Base-by-base conservation (phyloP, 2,113 vertebrate genomes). In the Odobenus rosmarus region DNA sequence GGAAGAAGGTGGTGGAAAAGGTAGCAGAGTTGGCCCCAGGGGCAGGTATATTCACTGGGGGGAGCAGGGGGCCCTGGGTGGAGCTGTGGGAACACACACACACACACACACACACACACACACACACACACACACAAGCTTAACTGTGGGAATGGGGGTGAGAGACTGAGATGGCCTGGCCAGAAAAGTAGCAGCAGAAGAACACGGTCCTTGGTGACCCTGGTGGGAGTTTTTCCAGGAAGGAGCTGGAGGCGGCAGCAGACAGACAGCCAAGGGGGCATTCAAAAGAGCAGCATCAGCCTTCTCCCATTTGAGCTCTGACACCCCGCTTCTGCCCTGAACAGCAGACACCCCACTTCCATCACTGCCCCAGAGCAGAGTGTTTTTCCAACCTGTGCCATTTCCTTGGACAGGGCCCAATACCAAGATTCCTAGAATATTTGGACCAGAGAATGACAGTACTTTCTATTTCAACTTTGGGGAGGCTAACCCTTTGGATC, bases 41-140 rank as follows among this genome's bases (percentile, higher is more conserved):
- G 28, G 4, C 55, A 51, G 61, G 8, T 9, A 9, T 15, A 21
- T 39, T 42, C 77, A 46, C 14, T 0, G 18, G 14, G 1, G 1
- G 28, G 28, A 11, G 21, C 3, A 4, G 64, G 19, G 55, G 24
- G 33, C 42, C 55, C 42, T 51, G 33, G 55, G 16, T 0, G 0
- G 55, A 55, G 31, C 28, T 4, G 28, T 7, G 39, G 82, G 26
- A 42, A 33, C 53, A 9, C 0, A 28, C 36, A 57, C 11, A 7
- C 1, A 33, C 3, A 0, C 62, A 57, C 36, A 10, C 1, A 10
- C 39, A 36, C 24, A 23, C 53, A 5, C 0, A 28, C 36, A 81
- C 11, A 4, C 1, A 33, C 3, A 1, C 62, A 42, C 36, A 15
- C 1, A 10, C 39, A 36, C 24, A 23, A 81, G 36, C 53, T 72